Evolutionary conservation across 2,113 vertebrate genomes (phyloP).

Genomic region (Pseudorhombus dupliciocellatus): DNA sequence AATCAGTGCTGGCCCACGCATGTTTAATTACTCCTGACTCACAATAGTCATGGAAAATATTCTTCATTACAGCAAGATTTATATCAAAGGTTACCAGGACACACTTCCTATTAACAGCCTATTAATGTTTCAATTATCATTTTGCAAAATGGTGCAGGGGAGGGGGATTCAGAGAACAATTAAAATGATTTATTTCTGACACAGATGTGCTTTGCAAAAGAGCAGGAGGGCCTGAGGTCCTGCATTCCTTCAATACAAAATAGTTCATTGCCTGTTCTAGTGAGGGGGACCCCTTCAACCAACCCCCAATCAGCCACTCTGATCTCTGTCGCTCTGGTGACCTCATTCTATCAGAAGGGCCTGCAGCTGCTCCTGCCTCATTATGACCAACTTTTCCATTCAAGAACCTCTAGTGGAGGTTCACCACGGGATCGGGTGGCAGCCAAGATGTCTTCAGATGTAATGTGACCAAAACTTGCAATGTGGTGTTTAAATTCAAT

Average conservation of each 20-base stretch:
- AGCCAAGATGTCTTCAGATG: slow-evolving; percentile 25
- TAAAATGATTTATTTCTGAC: slow-evolving; percentile 79
- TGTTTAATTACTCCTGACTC: slow-evolving; percentile 73
- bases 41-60: slow-evolving; percentile 68
- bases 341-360: slow-evolving; percentile 81
- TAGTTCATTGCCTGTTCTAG: slow-evolving; percentile 67
- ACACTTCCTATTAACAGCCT: slow-evolving; percentile 74
- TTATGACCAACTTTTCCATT: slow-evolving; percentile 72
- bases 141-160: slow-evolving; percentile 60
- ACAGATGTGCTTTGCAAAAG: slow-evolving; percentile 51
- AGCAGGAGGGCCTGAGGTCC: slow-evolving; percentile 45
- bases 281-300: slow-evolving; percentile 45
- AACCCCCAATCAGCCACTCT: slow-evolving; percentile 71
- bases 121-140: slow-evolving; percentile 81
- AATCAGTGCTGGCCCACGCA: slow-evolving; percentile 52
- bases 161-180: slow-evolving; percentile 74
- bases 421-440: slow-evolving; percentile 47
- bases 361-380: slow-evolving; percentile 79
- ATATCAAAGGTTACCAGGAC: slow-evolving; percentile 82
- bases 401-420: slow-evolving; percentile 68
- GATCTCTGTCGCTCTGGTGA: slow-evolving; percentile 75
- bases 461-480: background rate
- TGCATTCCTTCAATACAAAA: slow-evolving; percentile 73
- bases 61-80: slow-evolving; percentile 71
- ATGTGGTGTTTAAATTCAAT: background rate